Conservation (phyloP, 2,113 vertebrate species). For the Halcyon malimbica region DNA sequence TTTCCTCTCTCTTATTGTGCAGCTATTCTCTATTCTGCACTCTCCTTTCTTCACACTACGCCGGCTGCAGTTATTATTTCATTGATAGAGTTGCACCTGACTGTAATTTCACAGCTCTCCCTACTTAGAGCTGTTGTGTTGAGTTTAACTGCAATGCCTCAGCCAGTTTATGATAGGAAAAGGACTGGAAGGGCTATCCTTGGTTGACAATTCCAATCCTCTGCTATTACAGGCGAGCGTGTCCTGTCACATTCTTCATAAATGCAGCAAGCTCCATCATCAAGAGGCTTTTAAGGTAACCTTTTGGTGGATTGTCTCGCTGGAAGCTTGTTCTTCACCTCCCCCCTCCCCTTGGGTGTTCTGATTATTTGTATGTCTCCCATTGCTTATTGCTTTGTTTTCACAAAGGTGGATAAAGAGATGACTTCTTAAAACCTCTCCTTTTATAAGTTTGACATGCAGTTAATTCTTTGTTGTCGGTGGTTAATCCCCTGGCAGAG, state of each 20-base stretch:
- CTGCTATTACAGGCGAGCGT: background rate
- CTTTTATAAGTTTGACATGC: background rate
- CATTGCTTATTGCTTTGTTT: background rate
- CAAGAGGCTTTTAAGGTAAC: background rate
- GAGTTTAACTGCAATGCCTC: background rate
- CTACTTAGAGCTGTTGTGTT: background rate
- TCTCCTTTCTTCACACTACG: background rate
- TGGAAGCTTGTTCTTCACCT: background rate
- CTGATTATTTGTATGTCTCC: background rate
- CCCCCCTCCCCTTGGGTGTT: background rate
- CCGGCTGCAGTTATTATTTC: constrained; percentile 4
- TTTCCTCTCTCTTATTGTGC: background rate
- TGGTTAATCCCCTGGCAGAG: constrained; percentile 22
- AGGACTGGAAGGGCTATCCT: background rate
- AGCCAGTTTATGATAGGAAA: background rate
- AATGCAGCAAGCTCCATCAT: background rate
- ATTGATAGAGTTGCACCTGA: background rate
- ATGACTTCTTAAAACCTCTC: background rate
- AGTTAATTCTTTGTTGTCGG: background rate
- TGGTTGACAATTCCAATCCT: background rate
- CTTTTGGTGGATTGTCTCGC: background rate
- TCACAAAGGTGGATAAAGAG: background rate
- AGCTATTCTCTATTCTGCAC: background rate
- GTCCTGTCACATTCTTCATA: background rate
- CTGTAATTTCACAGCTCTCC: constrained; percentile 17